Evolutionary conservation across 2,797 vertebrate species (phyloP), one percentile per base, ranked within the genome.

Genomic region (Poeciliopsis gracilis): DNA sequence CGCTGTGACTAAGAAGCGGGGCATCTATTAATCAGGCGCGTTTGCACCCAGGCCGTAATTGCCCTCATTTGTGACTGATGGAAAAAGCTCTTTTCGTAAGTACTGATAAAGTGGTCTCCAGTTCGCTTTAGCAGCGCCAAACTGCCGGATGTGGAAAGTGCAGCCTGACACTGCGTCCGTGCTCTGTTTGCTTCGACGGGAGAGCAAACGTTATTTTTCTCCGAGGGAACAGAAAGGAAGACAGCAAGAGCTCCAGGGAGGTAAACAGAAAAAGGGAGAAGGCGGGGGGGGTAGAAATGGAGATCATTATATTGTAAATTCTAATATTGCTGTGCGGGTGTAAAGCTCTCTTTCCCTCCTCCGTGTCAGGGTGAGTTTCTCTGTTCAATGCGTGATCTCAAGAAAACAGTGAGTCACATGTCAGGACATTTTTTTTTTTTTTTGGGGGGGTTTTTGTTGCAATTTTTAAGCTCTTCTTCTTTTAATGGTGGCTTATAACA

Each of bases 131-230:
- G 61, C 36, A 66, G 33, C 36, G 38, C 10, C 33, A 67, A 67
- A 73, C 72, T 70, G 36, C 38, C 7, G 18, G 33, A 55, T 46
- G 53, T 25, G 36, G 41, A 43, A 63, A 67, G 30, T 16, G 4
- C 63, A 51, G 25, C 43, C 77, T 75, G 20, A 86, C 82, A 73
- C 78, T 1, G 43, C 75, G 72, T 86, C 81, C 81, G 88, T 78
- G 79, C 69, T 83, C 84, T 79, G 72, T 78, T 85, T 76, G 5
- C 59, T 76, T 49, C 46, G 5, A 63, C 43, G 66, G 45, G 81
- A 57, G 66, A 86, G 57, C 78, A 88, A 73, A 81, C 78, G 78
- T 43, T 82, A 73, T 57, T 84, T 82, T 77, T 81, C 76, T 81
- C 53, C 38, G 46, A 23, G 51, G 36, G 43, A 80, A 80, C 46